Evolutionary conservation across 2,888 invertebrate species (phyloP).

Genomic region (Xestia ashworthii): DNA sequence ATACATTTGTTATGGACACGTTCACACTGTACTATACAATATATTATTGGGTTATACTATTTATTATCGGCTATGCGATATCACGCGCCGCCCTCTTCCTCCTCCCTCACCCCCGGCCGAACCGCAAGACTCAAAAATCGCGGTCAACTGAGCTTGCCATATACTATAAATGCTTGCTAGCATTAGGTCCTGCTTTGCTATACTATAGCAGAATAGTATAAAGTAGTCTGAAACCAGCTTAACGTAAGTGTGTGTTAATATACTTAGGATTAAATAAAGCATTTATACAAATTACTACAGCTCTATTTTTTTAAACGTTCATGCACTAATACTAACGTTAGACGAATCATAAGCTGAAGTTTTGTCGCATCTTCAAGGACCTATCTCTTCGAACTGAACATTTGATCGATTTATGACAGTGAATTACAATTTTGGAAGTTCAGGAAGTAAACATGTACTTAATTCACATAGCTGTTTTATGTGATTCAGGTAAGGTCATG

Average conservation of each 20-base stretch:
- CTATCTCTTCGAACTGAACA: neutral
- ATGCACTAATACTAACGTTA: neutral
- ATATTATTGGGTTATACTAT: too few species aligned
- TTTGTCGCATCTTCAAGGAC: neutral
- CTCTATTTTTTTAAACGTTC: neutral
- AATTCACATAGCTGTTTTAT: constrained; percentile 77
- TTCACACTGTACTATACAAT: too few species aligned
- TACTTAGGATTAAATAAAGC: constrained; percentile 21
- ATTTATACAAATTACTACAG: constrained; percentile 12
- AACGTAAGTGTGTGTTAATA: neutral
- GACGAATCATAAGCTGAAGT: neutral
- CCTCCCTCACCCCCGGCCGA: too few species aligned
- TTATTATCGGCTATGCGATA: too few species aligned
- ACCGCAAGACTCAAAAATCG: too few species aligned
- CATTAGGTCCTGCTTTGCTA: too few species aligned
- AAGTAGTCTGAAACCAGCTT: too few species aligned
- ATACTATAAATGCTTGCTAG: too few species aligned
- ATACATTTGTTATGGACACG: too few species aligned
- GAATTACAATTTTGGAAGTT: constrained; percentile 37
- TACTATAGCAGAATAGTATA: too few species aligned
- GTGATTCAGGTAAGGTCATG: constrained; percentile 84
- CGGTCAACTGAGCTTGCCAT: too few species aligned
- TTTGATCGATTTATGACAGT: neutral
- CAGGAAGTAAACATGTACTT: constrained; percentile 79
- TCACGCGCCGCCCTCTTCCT: too few species aligned